Percentiles rank a stretch among this genome's conserved stretches.
phyloP scores from a whole-genome alignment of 2,113 vertebrate genomes.

The Lagopus muta region DNA sequence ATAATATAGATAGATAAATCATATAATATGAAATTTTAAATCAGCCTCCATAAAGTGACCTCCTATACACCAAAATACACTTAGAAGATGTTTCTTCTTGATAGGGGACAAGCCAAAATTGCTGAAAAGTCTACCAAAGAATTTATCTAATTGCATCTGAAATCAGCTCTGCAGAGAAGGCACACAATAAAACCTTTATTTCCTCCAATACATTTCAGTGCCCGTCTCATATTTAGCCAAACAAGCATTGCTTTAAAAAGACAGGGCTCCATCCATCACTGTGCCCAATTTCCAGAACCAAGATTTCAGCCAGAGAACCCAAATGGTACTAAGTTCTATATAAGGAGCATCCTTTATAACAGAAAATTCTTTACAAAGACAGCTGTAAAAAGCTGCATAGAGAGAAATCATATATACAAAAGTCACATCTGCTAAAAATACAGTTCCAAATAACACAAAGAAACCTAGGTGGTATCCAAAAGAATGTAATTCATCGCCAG shows the following conservation, averaged over 20 bases:
- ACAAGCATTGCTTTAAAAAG: slow-evolving; percentile 49
- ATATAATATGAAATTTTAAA: neutral
- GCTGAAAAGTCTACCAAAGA: neutral
- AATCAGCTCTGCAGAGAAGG: neutral
- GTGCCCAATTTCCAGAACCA: slow-evolving; percentile 41
- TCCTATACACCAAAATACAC: neutral
- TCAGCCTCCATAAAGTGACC: neutral
- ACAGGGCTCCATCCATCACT: slow-evolving; percentile 34
- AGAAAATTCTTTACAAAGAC: neutral
- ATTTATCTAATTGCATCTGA: neutral
- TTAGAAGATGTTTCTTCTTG: neutral
- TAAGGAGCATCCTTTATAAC: neutral
- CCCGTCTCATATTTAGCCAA: slow-evolving; percentile 24
- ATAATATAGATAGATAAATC: neutral
- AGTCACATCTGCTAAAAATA: neutral
- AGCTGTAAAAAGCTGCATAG: neutral
- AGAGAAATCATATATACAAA: neutral
- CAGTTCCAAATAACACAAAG: neutral
- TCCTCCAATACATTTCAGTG: slow-evolving; percentile 6
- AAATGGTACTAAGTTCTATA: neutral
- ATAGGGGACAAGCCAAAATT: neutral
- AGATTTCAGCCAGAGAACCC: slow-evolving; percentile 22
- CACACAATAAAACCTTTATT: slow-evolving; percentile 57
- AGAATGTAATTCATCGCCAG: neutral
- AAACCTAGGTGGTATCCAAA: neutral